phyloP scores from a whole-genome alignment of 2,113 vertebrate species.

The Phainopepla nitens region DNA sequence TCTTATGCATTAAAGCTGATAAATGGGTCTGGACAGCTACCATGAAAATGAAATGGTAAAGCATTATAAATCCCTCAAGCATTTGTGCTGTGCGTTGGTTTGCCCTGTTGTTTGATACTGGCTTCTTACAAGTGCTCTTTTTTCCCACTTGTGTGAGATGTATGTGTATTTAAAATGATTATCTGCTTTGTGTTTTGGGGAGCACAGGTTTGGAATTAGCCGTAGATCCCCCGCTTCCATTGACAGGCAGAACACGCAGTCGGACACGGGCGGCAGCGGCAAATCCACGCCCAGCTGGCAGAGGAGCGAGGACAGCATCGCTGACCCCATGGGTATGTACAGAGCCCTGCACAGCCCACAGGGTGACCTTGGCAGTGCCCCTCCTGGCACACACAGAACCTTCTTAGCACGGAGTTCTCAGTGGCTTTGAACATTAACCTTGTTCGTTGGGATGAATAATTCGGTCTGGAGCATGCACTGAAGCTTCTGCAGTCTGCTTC shows the following conservation, averaged over 20 bases:
- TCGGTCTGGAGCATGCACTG: not conserved
- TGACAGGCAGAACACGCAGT: constrained; percentile 79
- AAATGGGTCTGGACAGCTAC: not conserved
- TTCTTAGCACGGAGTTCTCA: not conserved
- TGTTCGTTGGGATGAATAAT: not conserved
- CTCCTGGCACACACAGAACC: not conserved
- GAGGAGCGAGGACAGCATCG: constrained; percentile 77
- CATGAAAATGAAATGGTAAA: not conserved
- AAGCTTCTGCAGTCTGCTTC: not conserved
- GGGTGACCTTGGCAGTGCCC: not conserved
- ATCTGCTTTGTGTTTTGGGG: constrained; percentile 51
- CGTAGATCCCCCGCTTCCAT: constrained; percentile 85
- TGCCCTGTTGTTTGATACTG: not conserved
- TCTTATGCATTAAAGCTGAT: not conserved
- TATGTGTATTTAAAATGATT: not conserved
- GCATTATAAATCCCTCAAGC: not conserved
- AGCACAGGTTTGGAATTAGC: constrained; percentile 86
- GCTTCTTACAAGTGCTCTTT: not conserved
- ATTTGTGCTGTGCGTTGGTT: not conserved
- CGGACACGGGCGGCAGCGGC: constrained; percentile 76
- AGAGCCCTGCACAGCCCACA: not conserved
- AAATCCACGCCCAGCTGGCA: constrained; percentile 88
- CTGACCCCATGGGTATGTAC: constrained; percentile 77
- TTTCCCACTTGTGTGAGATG: not conserved
- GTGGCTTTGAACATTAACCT: not conserved